Evolutionary conservation across 2,888 invertebrate species (phyloP).

Genomic region (Agrochola lychnidis): DNA sequence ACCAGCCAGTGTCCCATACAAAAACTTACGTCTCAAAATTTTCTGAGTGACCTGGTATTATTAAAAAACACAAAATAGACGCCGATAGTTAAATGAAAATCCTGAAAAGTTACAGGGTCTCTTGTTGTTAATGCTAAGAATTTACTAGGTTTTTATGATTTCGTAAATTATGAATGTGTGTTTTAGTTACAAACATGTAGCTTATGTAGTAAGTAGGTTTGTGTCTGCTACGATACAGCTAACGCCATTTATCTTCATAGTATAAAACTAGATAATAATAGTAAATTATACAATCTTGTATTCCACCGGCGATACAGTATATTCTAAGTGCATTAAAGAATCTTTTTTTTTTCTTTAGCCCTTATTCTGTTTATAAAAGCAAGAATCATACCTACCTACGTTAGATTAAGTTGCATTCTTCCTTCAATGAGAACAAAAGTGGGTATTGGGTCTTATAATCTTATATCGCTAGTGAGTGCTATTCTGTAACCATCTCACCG

Average conservation of each 20-base stretch:
- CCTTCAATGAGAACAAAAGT: not conserved
- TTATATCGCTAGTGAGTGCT: too few species aligned
- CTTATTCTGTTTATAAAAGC: not conserved
- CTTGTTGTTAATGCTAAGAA: slow-evolving; percentile 55
- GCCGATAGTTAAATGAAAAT: slow-evolving; percentile 17
- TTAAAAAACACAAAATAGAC: slow-evolving; percentile 21
- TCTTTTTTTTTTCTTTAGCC: not conserved
- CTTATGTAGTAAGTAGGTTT: slow-evolving; percentile 13
- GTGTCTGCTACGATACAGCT: not conserved
- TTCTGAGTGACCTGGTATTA: too few species aligned
- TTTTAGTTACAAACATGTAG: slow-evolving; percentile 15
- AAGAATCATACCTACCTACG: not conserved
- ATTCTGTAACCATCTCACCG: too few species aligned
- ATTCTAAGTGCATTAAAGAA: not conserved
- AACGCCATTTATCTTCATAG: not conserved
- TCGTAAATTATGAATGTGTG: slow-evolving; percentile 11
- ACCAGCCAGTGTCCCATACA: too few species aligned
- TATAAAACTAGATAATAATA: slow-evolving; percentile 4
- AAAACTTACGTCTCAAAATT: too few species aligned
- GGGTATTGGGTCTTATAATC: too few species aligned
- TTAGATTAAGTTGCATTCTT: not conserved
- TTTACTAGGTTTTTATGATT: slow-evolving; percentile 44
- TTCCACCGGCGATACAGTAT: not conserved
- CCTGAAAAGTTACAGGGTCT: slow-evolving; percentile 55
- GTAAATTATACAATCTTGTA: not conserved